Evolutionary conservation across 1,140 invertebrate species (phyloP), one percentile per base, ranked within the genome.

Genomic region (Antheraea pernyi): DNA sequence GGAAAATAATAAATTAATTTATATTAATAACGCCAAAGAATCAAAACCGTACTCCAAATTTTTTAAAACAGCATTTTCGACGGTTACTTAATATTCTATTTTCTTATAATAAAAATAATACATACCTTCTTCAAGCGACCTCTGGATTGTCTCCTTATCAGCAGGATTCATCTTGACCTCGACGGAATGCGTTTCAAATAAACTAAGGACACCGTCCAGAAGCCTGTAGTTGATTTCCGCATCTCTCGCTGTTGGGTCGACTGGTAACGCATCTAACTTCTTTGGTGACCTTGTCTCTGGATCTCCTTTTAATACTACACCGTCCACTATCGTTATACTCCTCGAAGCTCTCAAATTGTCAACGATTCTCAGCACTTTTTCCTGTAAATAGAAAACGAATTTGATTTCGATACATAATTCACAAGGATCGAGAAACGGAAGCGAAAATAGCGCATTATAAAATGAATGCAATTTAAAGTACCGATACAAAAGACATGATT

Each of bases 101-200:
- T 53, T 53, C 11, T 6, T 53, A 53, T 6, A 6, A 53, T 16
- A 53, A 0, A 53, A 53, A 53, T 6, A 11, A 53, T 53, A 1
- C 16, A 64, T 79, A 92, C 90, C 90, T 91, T 92, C 90, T 76
- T 91, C 88, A 18, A 92, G 80, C 7, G 90, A 92, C 67, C 89
- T 80, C 61, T 91, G 84, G 48, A 92, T 73, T 46, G 83, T 81
- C 58, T 91, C 85, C 46, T 91, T 91, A 37, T 92, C 90, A 61
- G 83, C 84, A 8, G 85, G 76, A 70, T 92, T 90, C 85, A 92
- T 85, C 53, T 92, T 90, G 69, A 92, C 84, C 65, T 92, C 88
- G 13, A 92, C 63, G 11, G 88, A 82, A 59, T 91, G 89, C 48
- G 86, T 91, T 76, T 91, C 89, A 68, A 91, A 90, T 3, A 92